These are phyloP conservation scores for Plodia interpunctella DNA, from an alignment of 1,140 invertebrate species.

Conservation along the genomic window DNA sequence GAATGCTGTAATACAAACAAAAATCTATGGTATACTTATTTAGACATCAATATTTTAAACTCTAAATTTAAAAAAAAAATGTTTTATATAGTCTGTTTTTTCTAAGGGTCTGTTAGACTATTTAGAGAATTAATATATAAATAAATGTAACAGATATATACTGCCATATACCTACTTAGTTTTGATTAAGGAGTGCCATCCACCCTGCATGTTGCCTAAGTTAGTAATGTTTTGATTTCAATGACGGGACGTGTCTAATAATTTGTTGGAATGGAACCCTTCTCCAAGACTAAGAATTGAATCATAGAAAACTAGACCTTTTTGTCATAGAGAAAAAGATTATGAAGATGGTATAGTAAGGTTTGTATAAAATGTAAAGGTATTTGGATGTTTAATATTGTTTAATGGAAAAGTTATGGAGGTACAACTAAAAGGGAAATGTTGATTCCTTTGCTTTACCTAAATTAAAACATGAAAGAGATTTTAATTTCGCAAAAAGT, in stretches of 20 bases:
- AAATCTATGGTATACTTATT: too few relatives aligned
- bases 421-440: too few relatives aligned
- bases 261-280: slow-evolving; percentile 37
- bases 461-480: too few relatives aligned
- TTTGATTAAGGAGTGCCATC: slow-evolving; percentile 4
- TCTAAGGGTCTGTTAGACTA: too few relatives aligned
- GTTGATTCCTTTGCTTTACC: too few relatives aligned
- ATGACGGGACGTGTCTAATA: slow-evolving; percentile 56
- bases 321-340: neutral
- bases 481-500: too few relatives aligned
- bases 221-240: slow-evolving; percentile 58
- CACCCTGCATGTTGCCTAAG: slow-evolving; percentile 22
- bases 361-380: slow-evolving; percentile 13
- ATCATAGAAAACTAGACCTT: neutral
- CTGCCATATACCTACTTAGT: slow-evolving; percentile 31
- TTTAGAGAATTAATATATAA: too few relatives aligned
- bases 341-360: neutral
- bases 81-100: too few relatives aligned
- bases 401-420: slow-evolving; percentile 34
- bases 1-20: too few relatives aligned
- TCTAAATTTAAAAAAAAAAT: too few relatives aligned
- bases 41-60: too few relatives aligned
- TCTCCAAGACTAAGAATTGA: neutral
- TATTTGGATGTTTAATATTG: slow-evolving; percentile 33
- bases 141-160: too few relatives aligned